These are phyloP conservation scores for Agrotis ipsilon DNA, from an alignment of 2,888 invertebrate genomes.

Conservation along the genomic window DNA sequence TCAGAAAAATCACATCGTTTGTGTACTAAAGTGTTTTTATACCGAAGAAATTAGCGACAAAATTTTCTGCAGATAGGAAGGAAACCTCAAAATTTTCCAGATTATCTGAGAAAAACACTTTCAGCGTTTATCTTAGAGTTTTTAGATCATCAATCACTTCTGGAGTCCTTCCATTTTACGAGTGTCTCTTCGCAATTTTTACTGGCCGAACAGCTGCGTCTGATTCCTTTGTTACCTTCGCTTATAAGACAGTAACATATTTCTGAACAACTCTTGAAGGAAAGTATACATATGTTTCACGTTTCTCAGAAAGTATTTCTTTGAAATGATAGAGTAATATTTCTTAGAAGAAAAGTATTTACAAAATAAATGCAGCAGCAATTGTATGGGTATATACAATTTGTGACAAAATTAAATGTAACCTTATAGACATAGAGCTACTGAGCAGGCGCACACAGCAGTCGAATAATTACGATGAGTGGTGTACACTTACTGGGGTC, in stretches of 20 bases:
- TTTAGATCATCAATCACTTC: slow-evolving; percentile 57
- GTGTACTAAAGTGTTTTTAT: slow-evolving; percentile 8
- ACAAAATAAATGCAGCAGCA: neutral
- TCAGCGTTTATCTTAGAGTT: slow-evolving; percentile 51
- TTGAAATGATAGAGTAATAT: neutral
- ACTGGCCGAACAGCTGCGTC: slow-evolving; percentile 45
- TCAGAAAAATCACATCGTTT: neutral
- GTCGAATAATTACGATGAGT: too few species aligned
- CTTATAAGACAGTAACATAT: slow-evolving; percentile 40
- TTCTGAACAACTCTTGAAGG: slow-evolving; percentile 30
- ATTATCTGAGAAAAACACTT: slow-evolving; percentile 45
- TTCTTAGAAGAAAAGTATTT: neutral
- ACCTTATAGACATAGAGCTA: too few species aligned
- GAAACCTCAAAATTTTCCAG: slow-evolving; percentile 23
- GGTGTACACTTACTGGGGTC: too few species aligned
- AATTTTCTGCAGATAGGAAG: slow-evolving; percentile 10
- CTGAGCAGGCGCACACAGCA: too few species aligned
- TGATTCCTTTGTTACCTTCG: slow-evolving; percentile 40
- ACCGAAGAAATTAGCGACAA: neutral
- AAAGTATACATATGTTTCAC: neutral
- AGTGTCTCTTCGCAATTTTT: slow-evolving; percentile 55
- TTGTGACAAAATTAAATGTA: too few species aligned
- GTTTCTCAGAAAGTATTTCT: neutral
- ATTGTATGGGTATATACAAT: too few species aligned
- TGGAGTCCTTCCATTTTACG: slow-evolving; percentile 42